Evolutionary conservation across 2,113 vertebrate genomes (phyloP), one percentile per base, ranked within the genome.

Genomic region (Struthio camelus): DNA sequence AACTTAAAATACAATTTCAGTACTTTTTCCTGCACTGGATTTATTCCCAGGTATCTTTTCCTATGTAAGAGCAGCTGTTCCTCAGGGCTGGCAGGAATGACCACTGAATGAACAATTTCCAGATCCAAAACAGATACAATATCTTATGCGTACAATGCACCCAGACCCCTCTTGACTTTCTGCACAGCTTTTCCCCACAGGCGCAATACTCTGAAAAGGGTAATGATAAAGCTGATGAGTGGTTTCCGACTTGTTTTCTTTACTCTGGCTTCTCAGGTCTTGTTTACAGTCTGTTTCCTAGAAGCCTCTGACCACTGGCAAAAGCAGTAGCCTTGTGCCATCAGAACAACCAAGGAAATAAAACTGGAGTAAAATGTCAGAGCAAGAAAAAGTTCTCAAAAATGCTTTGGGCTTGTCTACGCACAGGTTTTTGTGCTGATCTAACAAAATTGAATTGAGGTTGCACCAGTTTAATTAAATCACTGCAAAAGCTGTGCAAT

Each of bases 381-480:
- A 82, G 44, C 17, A 27, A 59, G 54, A 5, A 85, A 67, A 18
- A 53, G 50, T 69, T 87, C 34, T 77, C 46, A 79, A 67, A 90
- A 95, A 65, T 1, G 7, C n/a, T 93, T 89, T 58, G 62, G 78
- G 40, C 64, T 94, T 95, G 48, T 27, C 75, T 85, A 4, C 32
- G 40, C 16, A 44, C 32, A 19, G 50, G 8, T 0, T 58, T 92
- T 87, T 75, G 34, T 73, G 91, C 51, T 89, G 87, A 94, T 46
- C 51, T 87, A 83, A 83, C 64, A 94, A 71, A 94, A 87, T 13
- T 46, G n/a, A 80, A 51, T 12, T 87, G 50, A 14, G 50, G 13
- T 85, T 85, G 36, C 84, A 96, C 51, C 44, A 85, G 73, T 82
- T 87, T 85, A 91, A 93, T 94, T 73, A 89, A 94, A 77, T 28